These are phyloP conservation scores for Poecilia gillii DNA, from an alignment of 2,797 vertebrate genomes.

Conservation along the genomic window DNA sequence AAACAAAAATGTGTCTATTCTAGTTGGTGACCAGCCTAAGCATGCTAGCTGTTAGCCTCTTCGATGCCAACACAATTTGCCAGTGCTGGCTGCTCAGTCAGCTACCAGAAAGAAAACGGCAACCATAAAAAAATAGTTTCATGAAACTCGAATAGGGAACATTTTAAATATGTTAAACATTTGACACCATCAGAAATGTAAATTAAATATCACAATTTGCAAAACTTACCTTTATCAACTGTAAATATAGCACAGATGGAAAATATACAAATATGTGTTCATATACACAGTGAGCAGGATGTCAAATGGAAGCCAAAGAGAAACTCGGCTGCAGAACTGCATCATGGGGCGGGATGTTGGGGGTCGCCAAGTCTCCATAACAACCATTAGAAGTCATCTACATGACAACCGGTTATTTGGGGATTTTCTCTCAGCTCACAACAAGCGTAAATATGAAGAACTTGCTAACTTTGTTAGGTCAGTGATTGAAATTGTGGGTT, in stretches of 20 bases:
- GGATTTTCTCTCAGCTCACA: background rate
- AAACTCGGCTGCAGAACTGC: background rate
- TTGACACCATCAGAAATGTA: background rate
- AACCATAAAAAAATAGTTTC: background rate
- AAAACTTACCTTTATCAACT: background rate
- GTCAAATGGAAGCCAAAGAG: background rate
- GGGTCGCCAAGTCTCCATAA: background rate
- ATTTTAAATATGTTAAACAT: too few relatives aligned
- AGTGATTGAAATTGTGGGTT: background rate
- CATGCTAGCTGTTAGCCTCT: background rate
- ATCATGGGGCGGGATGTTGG: background rate
- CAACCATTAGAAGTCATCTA: background rate
- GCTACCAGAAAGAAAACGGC: background rate
- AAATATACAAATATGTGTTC: background rate
- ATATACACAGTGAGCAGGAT: background rate
- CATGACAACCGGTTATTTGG: background rate
- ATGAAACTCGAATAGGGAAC: background rate
- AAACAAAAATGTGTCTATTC: background rate
- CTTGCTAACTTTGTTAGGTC: background rate
- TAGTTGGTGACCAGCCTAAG: background rate
- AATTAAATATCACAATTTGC: background rate
- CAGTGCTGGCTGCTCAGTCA: background rate
- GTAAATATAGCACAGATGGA: background rate
- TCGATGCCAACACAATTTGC: background rate
- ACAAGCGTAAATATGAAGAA: background rate